Evolutionary conservation across 2,888 invertebrate species (phyloP).

Genomic region (Tanypteryx hageni): DNA sequence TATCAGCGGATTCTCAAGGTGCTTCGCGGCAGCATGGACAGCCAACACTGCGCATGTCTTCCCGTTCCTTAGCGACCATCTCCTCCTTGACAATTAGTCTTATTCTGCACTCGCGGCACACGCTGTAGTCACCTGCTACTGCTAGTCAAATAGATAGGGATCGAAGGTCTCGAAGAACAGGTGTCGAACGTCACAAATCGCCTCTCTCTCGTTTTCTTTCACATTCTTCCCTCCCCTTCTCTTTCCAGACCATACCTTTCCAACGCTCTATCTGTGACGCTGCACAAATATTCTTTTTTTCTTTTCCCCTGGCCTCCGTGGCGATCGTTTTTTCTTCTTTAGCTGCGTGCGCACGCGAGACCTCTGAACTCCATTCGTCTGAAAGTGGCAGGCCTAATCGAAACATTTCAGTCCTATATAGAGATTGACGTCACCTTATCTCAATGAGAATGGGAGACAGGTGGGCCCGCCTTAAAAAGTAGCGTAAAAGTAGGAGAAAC

Average conservation of each 20-base stretch:
- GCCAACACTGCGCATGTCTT: not conserved
- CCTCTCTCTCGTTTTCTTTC: not conserved
- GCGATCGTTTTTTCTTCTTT: conserved; percentile 7
- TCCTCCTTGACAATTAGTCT: not conserved
- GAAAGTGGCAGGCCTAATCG: conserved; percentile 24
- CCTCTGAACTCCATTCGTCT: conserved; percentile 1
- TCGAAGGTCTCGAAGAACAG: conserved; percentile 31
- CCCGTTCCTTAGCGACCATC: not conserved
- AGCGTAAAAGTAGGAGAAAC: too few relatives aligned
- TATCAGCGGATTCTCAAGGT: conserved; percentile 22
- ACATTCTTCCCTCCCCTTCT: not conserved
- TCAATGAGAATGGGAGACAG: conserved; percentile 13
- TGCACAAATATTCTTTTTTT: conserved; percentile 25
- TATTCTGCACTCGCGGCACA: not conserved
- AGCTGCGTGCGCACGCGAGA: conserved; percentile 9
- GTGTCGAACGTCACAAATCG: conserved; percentile 54
- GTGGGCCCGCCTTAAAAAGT: not conserved
- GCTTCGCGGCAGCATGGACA: not conserved
- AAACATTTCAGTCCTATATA: conserved; percentile 9
- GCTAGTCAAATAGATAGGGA: conserved; percentile 22
- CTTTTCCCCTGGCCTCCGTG: not conserved
- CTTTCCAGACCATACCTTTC: too few relatives aligned
- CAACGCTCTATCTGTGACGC: not conserved
- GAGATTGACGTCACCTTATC: conserved; percentile 14
- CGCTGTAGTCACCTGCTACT: conserved; percentile 36